phyloP scores from a whole-genome alignment of 2,888 invertebrate species.

The Drosophila mimica region DNA sequence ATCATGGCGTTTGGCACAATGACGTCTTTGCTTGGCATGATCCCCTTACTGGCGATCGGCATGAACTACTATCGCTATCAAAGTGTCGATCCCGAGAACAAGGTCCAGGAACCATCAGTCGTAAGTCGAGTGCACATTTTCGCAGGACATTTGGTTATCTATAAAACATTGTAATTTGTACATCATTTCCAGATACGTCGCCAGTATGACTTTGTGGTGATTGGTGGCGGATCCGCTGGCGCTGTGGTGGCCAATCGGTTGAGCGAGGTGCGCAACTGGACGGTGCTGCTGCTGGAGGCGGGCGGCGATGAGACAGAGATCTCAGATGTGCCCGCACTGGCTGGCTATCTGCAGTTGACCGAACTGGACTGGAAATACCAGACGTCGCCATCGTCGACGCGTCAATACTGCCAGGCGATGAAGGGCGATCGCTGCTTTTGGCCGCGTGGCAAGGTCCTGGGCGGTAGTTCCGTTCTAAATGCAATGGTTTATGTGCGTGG shows the following conservation, averaged over 20 bases:
- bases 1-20: slow-evolving; percentile 87
- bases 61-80: slow-evolving; percentile 93
- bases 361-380: slow-evolving; percentile 97
- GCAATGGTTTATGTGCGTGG: slow-evolving; percentile 97
- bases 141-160: neutral
- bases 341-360: slow-evolving; percentile 93
- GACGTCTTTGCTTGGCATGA: slow-evolving; percentile 90
- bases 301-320: slow-evolving; percentile 95
- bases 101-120: slow-evolving; percentile 89
- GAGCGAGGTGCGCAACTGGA: slow-evolving; percentile 93
- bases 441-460: slow-evolving; percentile 96
- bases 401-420: slow-evolving; percentile 95
- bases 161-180: neutral
- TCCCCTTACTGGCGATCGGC: slow-evolving; percentile 93
- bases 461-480: slow-evolving; percentile 94
- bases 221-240: slow-evolving; percentile 95
- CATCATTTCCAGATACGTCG: slow-evolving; percentile 87
- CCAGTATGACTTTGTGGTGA: slow-evolving; percentile 94
- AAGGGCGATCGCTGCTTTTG: slow-evolving; percentile 94
- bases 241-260: slow-evolving; percentile 94
- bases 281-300: slow-evolving; percentile 93
- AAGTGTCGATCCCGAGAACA: slow-evolving; percentile 92
- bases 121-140: slow-evolving; percentile 86
- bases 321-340: slow-evolving; percentile 93
- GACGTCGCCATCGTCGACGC: slow-evolving; percentile 91